Percentiles rank a stretch among this genome's conserved stretches.
Evolutionary conservation across 2,113 vertebrate species (phyloP).

Genomic region (Diadophis punctatus): DNA sequence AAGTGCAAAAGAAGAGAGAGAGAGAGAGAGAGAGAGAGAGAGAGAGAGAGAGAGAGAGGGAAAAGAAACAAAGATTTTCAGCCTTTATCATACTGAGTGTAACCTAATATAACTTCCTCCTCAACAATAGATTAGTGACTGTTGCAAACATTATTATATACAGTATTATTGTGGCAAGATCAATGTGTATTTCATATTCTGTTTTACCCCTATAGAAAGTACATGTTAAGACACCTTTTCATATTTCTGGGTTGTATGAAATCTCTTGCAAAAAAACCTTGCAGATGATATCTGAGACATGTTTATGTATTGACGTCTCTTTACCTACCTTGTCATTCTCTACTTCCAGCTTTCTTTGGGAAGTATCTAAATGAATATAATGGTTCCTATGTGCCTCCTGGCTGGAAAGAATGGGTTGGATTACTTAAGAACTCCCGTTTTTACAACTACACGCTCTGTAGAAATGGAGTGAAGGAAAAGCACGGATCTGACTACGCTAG

Average conservation of each 20-base stretch:
- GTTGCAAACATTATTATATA: not conserved
- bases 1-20: not conserved
- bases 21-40: no score
- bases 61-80: not conserved
- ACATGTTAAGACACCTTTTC: not conserved
- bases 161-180: not conserved
- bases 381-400: conserved; percentile 92
- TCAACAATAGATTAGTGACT: not conserved
- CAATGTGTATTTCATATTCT: not conserved
- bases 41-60: not conserved
- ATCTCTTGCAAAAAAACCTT: not conserved
- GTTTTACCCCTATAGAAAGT: not conserved
- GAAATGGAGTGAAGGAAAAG: conserved; percentile 90
- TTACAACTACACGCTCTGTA: conserved; percentile 95
- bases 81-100: not conserved
- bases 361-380: conserved; percentile 98
- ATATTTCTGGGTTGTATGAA: not conserved
- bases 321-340: conserved; percentile 26
- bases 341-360: conserved; percentile 86
- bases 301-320: not conserved
- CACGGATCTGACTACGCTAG: conserved; percentile 86
- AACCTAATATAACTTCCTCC: not conserved
- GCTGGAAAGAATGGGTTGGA: conserved; percentile 97
- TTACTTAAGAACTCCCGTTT: conserved; percentile 96
- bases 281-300: conserved; percentile 4